Evolutionary conservation across 2,888 invertebrate species (phyloP), one percentile per base, ranked within the genome.

Genomic region (Eurois occulta): DNA sequence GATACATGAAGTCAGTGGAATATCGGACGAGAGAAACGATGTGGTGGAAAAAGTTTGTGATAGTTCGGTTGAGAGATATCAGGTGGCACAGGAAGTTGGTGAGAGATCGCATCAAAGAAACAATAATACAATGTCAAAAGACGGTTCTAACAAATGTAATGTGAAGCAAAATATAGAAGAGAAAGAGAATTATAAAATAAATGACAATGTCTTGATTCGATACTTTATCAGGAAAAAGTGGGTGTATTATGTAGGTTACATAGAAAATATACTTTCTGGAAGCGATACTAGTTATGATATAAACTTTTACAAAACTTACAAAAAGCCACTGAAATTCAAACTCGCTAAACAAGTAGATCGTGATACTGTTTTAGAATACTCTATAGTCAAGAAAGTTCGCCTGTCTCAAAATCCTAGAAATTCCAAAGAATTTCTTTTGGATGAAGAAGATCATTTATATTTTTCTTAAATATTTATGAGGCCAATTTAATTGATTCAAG

Each of bases 231-330:
- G 74, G 66, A 67, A 74, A 75, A 75, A 46, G 48, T 75, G 68
- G 68, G 58, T 74, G 67, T 74, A 75, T 62, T 75, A 68, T 69
- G 68, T 75, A 41, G 65, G 65, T 65, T 65, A 65, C 65, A 65
- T 65, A 65, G 65, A 65, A 65, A 70, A 64, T 64, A 69, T 75
- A 48, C 64, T 46, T 75, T 75, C 70, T 75, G 75, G 64, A 75
- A 62, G 75, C 75, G 65, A 75, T 75, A 70, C 75, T 62, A 75
- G 67, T 75, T 75, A 70, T 75, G 75, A 75, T 75, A 75, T 75
- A 69, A 75, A 62, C 64, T 64, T 75, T 70, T 75, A 75, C 69
- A 75, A 75, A 75, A 75, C 70, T n/a, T 75, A 75, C 68, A 68
- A 75, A 75, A 68, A 75, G 35, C 75, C 68, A 58, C 35, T 75